Conservation (phyloP, 1,140 invertebrate species). For the Carcinoscorpius rotundicauda region DNA sequence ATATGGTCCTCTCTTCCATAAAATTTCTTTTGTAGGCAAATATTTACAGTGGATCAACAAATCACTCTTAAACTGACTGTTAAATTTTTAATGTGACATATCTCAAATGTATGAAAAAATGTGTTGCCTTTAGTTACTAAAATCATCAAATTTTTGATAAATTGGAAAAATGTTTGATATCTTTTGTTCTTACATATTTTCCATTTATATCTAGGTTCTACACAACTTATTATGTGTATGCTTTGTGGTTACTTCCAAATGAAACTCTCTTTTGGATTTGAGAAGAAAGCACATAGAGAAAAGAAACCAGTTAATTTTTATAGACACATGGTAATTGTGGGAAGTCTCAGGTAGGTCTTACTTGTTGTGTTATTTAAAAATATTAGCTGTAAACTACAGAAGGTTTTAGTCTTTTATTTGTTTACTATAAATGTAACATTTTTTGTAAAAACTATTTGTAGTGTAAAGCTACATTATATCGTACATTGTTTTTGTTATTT, state of each 20-base stretch:
- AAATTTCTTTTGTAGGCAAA: no score
- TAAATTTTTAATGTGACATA: no score
- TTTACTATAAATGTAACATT: no score
- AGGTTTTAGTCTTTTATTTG: background rate
- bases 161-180: conserved; percentile 5
- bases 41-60: no score
- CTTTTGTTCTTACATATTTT: conserved; percentile 8
- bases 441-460: no score
- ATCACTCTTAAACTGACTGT: no score
- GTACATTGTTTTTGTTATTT: no score
- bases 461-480: no score
- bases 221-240: conserved; percentile 65
- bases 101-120: no score
- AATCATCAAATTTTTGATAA: conserved; percentile 1
- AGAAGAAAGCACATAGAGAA: conserved; percentile 45
- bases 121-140: no score
- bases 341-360: conserved; percentile 49
- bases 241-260: conserved; percentile 61
- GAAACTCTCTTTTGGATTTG: conserved; percentile 61
- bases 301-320: conserved; percentile 56
- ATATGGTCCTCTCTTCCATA: no score
- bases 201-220: conserved; percentile 30
- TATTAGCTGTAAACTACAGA: conserved; percentile 4
- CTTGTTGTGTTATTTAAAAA: no score
- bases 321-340: conserved; percentile 61